Conservation (phyloP, 2,888 invertebrate species). For the Dicyrtoma fusca region DNA sequence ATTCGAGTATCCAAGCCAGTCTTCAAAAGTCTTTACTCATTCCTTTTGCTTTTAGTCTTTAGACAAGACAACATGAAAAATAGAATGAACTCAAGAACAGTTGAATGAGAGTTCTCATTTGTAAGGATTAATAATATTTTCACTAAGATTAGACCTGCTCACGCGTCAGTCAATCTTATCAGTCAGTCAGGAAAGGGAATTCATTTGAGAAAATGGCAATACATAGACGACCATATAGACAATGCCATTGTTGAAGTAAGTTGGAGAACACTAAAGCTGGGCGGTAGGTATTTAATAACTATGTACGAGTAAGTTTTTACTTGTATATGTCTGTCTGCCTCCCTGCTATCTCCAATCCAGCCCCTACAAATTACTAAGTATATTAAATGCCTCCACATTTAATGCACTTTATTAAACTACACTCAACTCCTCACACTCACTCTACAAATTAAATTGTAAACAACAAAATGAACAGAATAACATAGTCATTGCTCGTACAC, state of each 20-base stretch:
- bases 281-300: neutral
- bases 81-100: neutral
- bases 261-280: neutral
- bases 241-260: too few species aligned
- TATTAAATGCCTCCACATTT: too few species aligned
- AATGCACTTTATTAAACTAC: neutral
- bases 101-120: constrained; percentile 26
- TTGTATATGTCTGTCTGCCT: too few species aligned
- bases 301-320: neutral
- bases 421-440: too few species aligned
- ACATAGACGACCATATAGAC: too few species aligned
- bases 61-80: too few species aligned
- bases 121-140: constrained; percentile 19
- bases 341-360: too few species aligned
- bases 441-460: constrained; percentile 26
- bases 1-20: too few species aligned
- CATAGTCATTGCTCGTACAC: constrained; percentile 10
- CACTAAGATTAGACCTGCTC: constrained; percentile 19
- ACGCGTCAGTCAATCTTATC: constrained; percentile 6
- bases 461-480: constrained; percentile 13
- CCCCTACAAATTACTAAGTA: too few species aligned
- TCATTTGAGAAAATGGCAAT: too few species aligned
- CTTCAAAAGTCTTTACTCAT: too few species aligned
- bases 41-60: too few species aligned
- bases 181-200: neutral